Evolutionary conservation across 2,797 vertebrate species (phyloP).

Genomic region (Coregonus sp.): DNA sequence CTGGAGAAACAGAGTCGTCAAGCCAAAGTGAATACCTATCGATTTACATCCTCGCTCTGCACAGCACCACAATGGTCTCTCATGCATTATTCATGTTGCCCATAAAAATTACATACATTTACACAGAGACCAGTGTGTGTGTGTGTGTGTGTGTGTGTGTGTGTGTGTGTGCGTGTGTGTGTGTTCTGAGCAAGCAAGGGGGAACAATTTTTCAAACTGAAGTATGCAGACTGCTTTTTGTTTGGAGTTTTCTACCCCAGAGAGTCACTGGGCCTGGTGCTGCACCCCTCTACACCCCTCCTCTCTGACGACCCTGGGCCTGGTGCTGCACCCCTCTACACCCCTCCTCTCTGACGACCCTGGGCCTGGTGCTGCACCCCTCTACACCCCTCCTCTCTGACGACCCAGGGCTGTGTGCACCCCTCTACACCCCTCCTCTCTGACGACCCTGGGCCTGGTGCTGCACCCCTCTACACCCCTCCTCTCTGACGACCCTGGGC

Average conservation of each 20-base stretch:
- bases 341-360: too few relatives aligned
- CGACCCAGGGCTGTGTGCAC: too few relatives aligned
- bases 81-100: conserved; percentile 66
- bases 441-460: too few relatives aligned
- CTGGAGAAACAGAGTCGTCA: conserved; percentile 5
- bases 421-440: too few relatives aligned
- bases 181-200: neutral
- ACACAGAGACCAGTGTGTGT: conserved; percentile 33
- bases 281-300: too few relatives aligned
- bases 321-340: too few relatives aligned
- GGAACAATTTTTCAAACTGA: neutral
- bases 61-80: conserved; percentile 44
- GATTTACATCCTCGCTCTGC: conserved; percentile 64
- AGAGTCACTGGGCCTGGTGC: neutral
- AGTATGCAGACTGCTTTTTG: conserved; percentile 1
- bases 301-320: too few relatives aligned
- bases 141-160: conserved; percentile 9
- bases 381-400: too few relatives aligned
- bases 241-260: conserved; percentile 23
- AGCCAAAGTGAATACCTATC: conserved; percentile 64
- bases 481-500: neutral
- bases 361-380: too few relatives aligned
- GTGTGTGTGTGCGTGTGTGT: neutral
- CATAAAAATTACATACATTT: conserved; percentile 68
- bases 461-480: neutral